phyloP scores from a whole-genome alignment of 2,113 vertebrate genomes.

The Trogon melanurus region DNA sequence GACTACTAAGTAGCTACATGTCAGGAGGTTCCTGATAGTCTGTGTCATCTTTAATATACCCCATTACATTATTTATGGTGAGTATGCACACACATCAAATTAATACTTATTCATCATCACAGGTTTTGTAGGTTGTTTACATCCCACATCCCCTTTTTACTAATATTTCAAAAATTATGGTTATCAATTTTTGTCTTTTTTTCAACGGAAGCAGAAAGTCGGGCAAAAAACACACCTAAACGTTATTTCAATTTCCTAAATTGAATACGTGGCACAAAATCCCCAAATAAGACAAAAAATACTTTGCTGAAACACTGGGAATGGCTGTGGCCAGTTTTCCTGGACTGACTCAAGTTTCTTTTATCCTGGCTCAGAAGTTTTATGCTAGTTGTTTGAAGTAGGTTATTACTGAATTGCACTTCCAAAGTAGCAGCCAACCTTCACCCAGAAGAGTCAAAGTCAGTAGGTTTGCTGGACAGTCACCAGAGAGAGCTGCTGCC shows the following conservation, averaged over 20 bases:
- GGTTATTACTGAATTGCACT: background rate
- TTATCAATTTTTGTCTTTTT: background rate
- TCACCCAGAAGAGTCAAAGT: background rate
- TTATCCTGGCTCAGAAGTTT: background rate
- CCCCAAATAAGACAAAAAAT: constrained; percentile 1
- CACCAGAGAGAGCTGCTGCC: background rate
- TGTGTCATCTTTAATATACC: background rate
- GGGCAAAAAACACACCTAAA: background rate
- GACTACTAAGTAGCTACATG: background rate
- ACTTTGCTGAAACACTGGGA: background rate
- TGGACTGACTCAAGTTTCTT: background rate
- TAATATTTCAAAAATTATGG: background rate
- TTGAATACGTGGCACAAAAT: background rate
- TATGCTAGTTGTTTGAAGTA: background rate
- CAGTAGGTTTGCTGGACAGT: background rate
- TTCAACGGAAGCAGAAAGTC: background rate
- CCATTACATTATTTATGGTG: background rate
- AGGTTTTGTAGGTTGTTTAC: background rate
- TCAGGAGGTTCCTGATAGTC: background rate
- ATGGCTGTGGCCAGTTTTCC: background rate
- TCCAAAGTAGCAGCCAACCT: background rate
- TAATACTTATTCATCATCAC: background rate
- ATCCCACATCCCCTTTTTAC: background rate
- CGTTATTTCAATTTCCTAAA: background rate
- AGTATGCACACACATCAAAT: background rate